Evolutionary conservation across 2,797 vertebrate genomes (phyloP), one percentile per base, ranked within the genome.

Genomic region (Cichlasoma orientale): DNA sequence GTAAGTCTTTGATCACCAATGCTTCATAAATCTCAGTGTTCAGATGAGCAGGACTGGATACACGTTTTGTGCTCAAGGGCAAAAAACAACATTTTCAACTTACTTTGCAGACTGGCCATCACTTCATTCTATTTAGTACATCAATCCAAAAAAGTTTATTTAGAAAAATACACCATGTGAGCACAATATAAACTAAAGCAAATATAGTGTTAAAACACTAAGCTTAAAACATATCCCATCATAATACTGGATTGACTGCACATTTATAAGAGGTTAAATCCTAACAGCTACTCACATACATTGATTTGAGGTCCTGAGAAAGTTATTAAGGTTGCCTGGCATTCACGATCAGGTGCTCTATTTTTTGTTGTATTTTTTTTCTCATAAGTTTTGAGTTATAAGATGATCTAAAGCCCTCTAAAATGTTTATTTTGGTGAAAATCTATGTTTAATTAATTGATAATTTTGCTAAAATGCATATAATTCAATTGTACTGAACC

Each of bases 1-100:
- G 98, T 98, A 96, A 82, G 93, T 13, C 19, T 19, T 63, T 33
- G 14, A 63, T 44, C 21, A 25, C 59, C 41, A 23, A 21, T 25
- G 59, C 25, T 63, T 63, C 13, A 41, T 63, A 63, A 41, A 63
- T 63, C 36, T 63, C 14, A 63, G 7, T 25, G 36, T 44, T 25
- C 1, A 44, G 21, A 25, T 41, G 36, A 41, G 38, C 58, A 63
- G 41, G 8, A 16, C 58, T 41, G 36, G 36, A 61, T 41, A n/a
- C 36, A 41, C 33, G 16, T 23, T 47, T 47, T 6, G 44, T 47
- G 44, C 44, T 61, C n/a, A n/a, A 59, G 1, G 0, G 1, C 16
- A 50, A 50, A 19, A 50, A 52, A n/a, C 16, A 18, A 27, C 27
- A 27, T 27, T 27, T 27, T 27, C 27, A 27, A 27, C 4, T 27